phyloP scores from a whole-genome alignment of 1,140 invertebrate species.

The Hyposmocoma kahamanoa region DNA sequence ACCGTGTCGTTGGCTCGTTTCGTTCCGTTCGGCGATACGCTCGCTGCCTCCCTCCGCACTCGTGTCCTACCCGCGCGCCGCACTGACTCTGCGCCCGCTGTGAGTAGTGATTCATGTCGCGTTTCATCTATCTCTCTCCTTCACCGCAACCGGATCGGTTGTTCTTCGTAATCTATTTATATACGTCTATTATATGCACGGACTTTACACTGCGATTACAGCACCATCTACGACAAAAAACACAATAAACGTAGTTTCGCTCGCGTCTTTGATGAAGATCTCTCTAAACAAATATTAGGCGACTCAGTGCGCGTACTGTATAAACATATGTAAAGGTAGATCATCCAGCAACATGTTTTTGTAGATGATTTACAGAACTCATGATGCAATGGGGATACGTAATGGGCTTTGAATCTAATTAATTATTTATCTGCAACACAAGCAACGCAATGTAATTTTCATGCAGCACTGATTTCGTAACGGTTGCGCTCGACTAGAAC shows the following conservation, averaged over 20 bases:
- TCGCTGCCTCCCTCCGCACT: constrained; percentile 30
- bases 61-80: constrained; percentile 37
- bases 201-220: constrained; percentile 59
- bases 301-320: no score
- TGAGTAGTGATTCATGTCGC: constrained; percentile 62
- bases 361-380: no score
- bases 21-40: constrained; percentile 55
- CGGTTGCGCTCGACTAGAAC: constrained; percentile 69
- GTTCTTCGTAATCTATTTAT: constrained; percentile 71
- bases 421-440: constrained; percentile 29
- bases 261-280: no score
- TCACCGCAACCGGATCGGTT: constrained; percentile 70
- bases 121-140: constrained; percentile 72
- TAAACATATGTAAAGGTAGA: no score
- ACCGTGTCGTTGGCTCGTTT: constrained; percentile 61
- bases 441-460: constrained; percentile 54
- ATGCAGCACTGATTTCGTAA: constrained; percentile 70
- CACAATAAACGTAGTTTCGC: background rate
- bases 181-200: constrained; percentile 52
- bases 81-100: constrained; percentile 48
- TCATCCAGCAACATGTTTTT: no score
- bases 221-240: constrained; percentile 12
- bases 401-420: background rate
- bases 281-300: no score
- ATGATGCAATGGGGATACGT: no score